Percentiles rank a stretch among this genome's conserved stretches.
Conservation (phyloP, 1,140 invertebrate genomes). For the Forficula auricularia region DNA sequence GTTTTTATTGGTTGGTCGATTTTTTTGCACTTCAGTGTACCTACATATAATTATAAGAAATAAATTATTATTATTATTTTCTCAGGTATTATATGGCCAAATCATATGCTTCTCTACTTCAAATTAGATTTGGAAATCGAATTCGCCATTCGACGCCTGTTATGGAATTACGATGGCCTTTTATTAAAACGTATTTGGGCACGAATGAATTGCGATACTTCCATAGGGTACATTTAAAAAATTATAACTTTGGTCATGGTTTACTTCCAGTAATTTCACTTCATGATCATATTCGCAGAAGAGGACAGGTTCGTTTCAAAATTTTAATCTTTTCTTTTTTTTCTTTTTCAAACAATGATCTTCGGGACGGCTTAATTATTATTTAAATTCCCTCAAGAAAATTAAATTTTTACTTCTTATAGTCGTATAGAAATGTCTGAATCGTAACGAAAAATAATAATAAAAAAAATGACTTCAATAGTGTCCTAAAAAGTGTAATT, state of each 20-base stretch:
- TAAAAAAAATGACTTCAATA: too few relatives aligned
- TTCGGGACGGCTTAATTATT: too few relatives aligned
- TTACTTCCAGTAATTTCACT: conserved; percentile 31
- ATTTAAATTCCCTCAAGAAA: too few relatives aligned
- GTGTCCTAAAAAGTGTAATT: too few relatives aligned
- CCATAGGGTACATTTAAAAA: conserved; percentile 40
- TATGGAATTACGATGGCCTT: conserved; percentile 40
- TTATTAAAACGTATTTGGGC: conserved; percentile 47
- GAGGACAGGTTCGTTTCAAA: conserved; percentile 28
- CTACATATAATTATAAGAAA: too few relatives aligned
- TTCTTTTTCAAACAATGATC: too few relatives aligned
- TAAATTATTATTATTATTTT: too few relatives aligned
- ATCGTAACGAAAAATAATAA: too few relatives aligned
- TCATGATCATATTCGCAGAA: conserved; percentile 37
- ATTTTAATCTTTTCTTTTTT: neutral
- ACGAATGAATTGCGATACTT: conserved; percentile 39
- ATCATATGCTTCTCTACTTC: conserved; percentile 17
- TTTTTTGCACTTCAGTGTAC: too few relatives aligned
- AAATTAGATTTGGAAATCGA: conserved; percentile 17
- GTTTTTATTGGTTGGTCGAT: too few relatives aligned
- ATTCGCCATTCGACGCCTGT: conserved; percentile 50
- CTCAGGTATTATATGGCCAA: conserved; percentile 40
- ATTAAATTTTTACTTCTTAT: too few relatives aligned
- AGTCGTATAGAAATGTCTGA: too few relatives aligned
- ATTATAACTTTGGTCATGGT: conserved; percentile 33